Conservation (phyloP, 2,113 vertebrate species). For the Aix galericulata region DNA sequence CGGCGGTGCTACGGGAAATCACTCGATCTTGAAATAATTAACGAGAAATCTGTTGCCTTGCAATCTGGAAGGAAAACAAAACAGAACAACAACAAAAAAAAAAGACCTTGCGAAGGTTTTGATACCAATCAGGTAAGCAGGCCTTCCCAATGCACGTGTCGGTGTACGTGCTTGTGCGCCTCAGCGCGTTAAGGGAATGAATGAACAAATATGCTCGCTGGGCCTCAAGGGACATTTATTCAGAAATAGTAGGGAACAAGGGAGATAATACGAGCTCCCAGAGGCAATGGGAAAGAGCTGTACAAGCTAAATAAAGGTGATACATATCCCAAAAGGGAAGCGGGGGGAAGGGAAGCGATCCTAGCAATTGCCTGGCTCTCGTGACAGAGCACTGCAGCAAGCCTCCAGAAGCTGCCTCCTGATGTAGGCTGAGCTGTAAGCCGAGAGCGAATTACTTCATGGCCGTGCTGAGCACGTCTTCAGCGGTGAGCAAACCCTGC, state of each 20-base stretch:
- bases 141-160: slow-evolving; percentile 14
- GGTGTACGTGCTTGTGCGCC: background rate
- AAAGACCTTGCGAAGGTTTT: background rate
- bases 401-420: slow-evolving; percentile 41
- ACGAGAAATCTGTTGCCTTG: background rate
- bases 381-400: slow-evolving; percentile 63
- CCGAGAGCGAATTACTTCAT: background rate
- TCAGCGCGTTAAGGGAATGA: slow-evolving; percentile 40
- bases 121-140: slow-evolving; percentile 42
- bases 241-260: slow-evolving; percentile 57
- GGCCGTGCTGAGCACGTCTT: background rate
- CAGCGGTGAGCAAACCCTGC: slow-evolving; percentile 16
- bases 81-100: too few relatives aligned
- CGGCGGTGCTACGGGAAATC: background rate
- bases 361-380: slow-evolving; percentile 22
- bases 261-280: slow-evolving; percentile 47
- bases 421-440: slow-evolving; percentile 46
- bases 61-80: too few relatives aligned
- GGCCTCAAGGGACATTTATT: slow-evolving; percentile 33
- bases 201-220: slow-evolving; percentile 53
- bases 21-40: slow-evolving; percentile 37
- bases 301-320: slow-evolving; percentile 64
- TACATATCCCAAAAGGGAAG: slow-evolving; percentile 14
- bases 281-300: slow-evolving; percentile 23
- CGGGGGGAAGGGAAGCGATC: slow-evolving; percentile 30